Evolutionary conservation across 2,113 vertebrate species (phyloP), one percentile per base, ranked within the genome.

Genomic region (Podarcis muralis): DNA sequence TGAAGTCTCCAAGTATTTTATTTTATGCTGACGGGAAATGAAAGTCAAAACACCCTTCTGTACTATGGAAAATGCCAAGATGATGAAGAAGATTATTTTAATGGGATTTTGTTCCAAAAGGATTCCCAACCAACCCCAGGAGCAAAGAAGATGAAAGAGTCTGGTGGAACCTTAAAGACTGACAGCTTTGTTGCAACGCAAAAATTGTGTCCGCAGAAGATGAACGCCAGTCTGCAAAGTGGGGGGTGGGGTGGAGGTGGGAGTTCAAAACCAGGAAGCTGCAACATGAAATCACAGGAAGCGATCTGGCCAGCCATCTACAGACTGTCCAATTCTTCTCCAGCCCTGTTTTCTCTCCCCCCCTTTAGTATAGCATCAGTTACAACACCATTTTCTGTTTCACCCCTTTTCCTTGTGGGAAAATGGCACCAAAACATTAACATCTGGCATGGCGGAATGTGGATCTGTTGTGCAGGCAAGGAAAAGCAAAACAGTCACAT

Each of bases 11-110:
- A 88, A 68, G 59, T 83, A 77, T 77, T 88, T 88, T 76, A 32
- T 76, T n/a, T 77, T 77, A 76, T 68, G 13, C 62, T 88, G 81
- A 88, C 59, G 40, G 87, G 81, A 88, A 88, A 65, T 88, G 62
- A 30, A 65, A 76, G 35, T 23, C 25, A 71, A 76, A 77, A 78
- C 22, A n/a, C 20, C 81, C 74, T 53, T 77, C 48, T 83, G 57
- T 7, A 77, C 53, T 5, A 30, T 78, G 65, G 59, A 78, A 88
- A 83, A 69, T 88, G 83, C 81, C 48, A 53, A 53, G 48, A 53
- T 53, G 48, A 3, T 53, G 48, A 12, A 12, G 48, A 53, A 53
- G 48, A 53, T 53, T 12, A 53, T 53, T 53, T 53, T 12, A 53
- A 53, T 53, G 48, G 11, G 48, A 53, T 0, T 0, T 62, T 76